Percentiles rank a stretch among this genome's conserved stretches.
Evolutionary conservation across 2,113 vertebrate genomes (phyloP).

Genomic region (Solenodon paradoxus): DNA sequence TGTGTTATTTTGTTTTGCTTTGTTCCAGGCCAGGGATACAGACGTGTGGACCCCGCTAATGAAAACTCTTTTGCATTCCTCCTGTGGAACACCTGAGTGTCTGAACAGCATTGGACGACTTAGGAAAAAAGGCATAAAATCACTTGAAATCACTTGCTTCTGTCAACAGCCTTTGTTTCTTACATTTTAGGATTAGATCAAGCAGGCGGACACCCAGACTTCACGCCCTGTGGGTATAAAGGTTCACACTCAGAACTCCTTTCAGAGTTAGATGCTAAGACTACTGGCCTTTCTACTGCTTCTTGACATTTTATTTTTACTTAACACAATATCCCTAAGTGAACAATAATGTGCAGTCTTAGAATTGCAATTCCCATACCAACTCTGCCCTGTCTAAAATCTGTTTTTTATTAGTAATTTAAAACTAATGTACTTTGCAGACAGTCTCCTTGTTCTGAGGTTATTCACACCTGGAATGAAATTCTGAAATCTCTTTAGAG

Average conservation of each 20-base stretch:
- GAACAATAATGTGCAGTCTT: not conserved
- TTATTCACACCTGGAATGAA: conserved; percentile 66
- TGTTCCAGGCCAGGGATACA: not conserved
- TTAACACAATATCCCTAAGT: not conserved
- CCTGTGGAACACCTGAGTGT: not conserved
- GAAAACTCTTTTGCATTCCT: not conserved
- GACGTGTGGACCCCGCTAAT: not conserved
- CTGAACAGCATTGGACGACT: not conserved
- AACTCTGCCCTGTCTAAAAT: conserved; percentile 11
- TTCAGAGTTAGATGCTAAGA: not conserved
- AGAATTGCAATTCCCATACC: conserved; percentile 54
- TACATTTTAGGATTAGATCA: not conserved
- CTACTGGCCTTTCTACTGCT: not conserved
- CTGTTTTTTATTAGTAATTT: conserved; percentile 67
- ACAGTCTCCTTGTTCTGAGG: conserved; percentile 29
- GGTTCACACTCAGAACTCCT: not conserved
- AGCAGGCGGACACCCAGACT: not conserved
- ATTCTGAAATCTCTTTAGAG: conserved; percentile 38
- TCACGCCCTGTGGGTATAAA: not conserved
- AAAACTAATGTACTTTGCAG: conserved; percentile 68
- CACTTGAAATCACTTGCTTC: not conserved
- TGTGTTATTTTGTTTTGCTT: not conserved
- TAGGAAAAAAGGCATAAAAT: not conserved
- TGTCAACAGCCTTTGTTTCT: not conserved
- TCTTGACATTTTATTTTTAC: not conserved